A percentile compares a stretch with the other conserved stretches of the same genome.
phyloP scores from a whole-genome alignment of 2,888 invertebrate genomes.

The Melitaea athalia region DNA sequence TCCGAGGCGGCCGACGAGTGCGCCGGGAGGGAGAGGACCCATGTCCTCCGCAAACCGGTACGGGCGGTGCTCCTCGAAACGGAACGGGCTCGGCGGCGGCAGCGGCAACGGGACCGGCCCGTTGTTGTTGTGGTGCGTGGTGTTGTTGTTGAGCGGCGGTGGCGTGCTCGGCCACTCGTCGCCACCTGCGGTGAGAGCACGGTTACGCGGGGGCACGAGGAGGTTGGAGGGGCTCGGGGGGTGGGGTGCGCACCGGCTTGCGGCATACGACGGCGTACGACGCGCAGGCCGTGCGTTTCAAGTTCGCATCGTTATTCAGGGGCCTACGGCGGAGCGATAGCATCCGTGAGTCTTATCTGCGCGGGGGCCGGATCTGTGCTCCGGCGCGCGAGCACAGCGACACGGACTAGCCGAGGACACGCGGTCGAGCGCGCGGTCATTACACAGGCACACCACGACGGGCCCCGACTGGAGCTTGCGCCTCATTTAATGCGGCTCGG shows the following conservation, averaged over 20 bases:
- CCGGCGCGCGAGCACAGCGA: constrained; percentile 48
- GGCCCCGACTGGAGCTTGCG: constrained; percentile 33
- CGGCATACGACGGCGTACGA: constrained; percentile 58
- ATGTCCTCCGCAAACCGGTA: constrained; percentile 93
- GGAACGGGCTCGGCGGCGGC: constrained; percentile 85
- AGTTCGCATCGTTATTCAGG: constrained; percentile 59
- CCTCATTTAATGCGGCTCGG: constrained; percentile 7
- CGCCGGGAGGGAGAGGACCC: constrained; percentile 88
- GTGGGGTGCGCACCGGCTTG: constrained; percentile 63
- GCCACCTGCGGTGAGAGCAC: constrained; percentile 77
- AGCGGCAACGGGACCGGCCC: constrained; percentile 73
- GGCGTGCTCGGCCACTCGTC: constrained; percentile 79
- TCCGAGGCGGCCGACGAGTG: constrained; percentile 92
- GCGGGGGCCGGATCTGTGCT: constrained; percentile 62
- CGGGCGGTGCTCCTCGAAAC: constrained; percentile 90
- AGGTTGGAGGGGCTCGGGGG: constrained; percentile 79
- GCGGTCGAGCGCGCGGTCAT: constrained; percentile 28
- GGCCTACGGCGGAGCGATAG: constrained; percentile 58
- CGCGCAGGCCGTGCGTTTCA: constrained; percentile 62
- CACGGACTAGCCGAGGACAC: constrained; percentile 68
- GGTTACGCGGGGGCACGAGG: constrained; percentile 88
- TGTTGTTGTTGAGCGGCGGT: constrained; percentile 81
- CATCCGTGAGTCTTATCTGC: constrained; percentile 67
- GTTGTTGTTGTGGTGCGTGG: constrained; percentile 81
- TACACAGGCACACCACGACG: constrained; percentile 9